Base-by-base conservation (phyloP, 2,888 invertebrate species). In the Unio pictorum region DNA sequence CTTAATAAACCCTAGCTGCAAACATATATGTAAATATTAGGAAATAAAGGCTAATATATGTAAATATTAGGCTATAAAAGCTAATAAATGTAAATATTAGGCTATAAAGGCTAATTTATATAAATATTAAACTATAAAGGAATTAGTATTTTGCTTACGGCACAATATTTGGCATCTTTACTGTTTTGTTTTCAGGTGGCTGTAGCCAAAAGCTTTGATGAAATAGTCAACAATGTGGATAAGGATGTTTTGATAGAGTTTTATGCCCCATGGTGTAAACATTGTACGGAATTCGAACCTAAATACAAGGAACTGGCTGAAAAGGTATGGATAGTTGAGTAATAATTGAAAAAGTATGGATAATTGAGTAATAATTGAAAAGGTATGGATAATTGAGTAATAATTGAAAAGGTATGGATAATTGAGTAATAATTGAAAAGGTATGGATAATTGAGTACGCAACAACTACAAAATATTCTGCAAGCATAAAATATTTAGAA, bases 191-290 rank as follows among this genome's bases (percentile, higher is more conserved):
- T 88, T 28, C 81, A 91, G 91, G 94, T 97, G 58, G 97, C 96
- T 4, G 99, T 99, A 15, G 99, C 95, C 76, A 96, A 96, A 92
- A 99, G 98, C 92, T 99, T 99, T 91, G 95, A 98, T 88, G 95
- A 98, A 69, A 92, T 98, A 69, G 96, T 99, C 1, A 94, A 93
- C 3, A 95, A 99, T 89, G 95, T 95, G 83, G 95, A 93, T 55
- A 95, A 96, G 88, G 99, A 99, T 90, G 96, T 96, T 4, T 92
- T 99, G 61, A 93, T 99, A 81, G 99, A 99, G 91, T 99, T 99
- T 92, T 99, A 99, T 91, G 99, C 99, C 56, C 98, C 98, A 1
- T 99, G 98, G 98, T 90, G 89, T 90, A 80, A 99, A 99, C 34
- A 7, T 89, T 99, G 99, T 92, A 99, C 99, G 91, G 95, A 95